Conservation (phyloP, 2,113 vertebrate genomes). For the Neogobius melanostomus region DNA sequence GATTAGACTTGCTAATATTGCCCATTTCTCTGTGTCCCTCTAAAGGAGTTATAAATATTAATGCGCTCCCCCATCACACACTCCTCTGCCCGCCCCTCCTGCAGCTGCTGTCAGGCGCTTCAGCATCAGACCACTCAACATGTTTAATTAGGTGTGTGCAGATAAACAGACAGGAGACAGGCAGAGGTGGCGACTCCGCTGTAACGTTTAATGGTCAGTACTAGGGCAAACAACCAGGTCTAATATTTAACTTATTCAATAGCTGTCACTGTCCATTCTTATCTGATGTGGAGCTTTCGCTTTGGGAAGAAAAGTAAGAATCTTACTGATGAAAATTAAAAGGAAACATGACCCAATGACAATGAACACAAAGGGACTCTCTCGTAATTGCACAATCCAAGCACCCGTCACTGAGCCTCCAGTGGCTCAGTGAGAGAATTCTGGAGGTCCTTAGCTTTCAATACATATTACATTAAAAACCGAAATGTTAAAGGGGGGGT, state of each 20-base stretch:
- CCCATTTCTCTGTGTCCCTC: slow-evolving; percentile 52
- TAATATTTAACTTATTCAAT: background rate
- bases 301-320: too few species aligned
- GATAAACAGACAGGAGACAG: slow-evolving; percentile 43
- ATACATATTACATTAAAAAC: too few species aligned
- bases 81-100: slow-evolving; percentile 26
- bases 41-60: slow-evolving; percentile 69
- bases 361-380: too few species aligned
- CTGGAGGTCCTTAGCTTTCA: too few species aligned
- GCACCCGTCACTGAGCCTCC: too few species aligned
- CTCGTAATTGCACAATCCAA: too few species aligned
- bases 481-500: too few species aligned
- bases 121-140: slow-evolving; percentile 46
- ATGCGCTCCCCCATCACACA: slow-evolving; percentile 40
- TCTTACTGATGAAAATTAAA: too few species aligned
- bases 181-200: slow-evolving; percentile 48
- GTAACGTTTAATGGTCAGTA: slow-evolving; percentile 16
- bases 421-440: too few species aligned
- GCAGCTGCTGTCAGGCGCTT: slow-evolving; percentile 47
- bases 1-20: slow-evolving; percentile 71
- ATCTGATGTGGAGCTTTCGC: too few species aligned
- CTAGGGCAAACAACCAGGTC: background rate
- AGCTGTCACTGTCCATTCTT: too few species aligned
- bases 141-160: slow-evolving; percentile 60
- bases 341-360: too few species aligned